Evolutionary conservation across 2,113 vertebrate genomes (phyloP), one percentile per base, ranked within the genome.

Genomic region (Anarrhichthys ocellatus): DNA sequence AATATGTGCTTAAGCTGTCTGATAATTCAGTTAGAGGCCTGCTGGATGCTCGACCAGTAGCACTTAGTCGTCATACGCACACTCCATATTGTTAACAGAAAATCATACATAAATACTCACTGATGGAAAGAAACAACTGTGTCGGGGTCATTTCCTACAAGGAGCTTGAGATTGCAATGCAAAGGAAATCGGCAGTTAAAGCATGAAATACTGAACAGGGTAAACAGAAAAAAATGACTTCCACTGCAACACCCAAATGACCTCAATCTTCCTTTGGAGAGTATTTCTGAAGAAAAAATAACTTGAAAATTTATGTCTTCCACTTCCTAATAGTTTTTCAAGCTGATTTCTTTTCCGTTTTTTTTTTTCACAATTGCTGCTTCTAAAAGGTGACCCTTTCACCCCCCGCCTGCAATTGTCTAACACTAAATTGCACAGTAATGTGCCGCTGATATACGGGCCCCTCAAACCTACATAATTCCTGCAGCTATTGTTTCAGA

Each of bases 401-500:
- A 94, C 92, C 94, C 86, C 86, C 73, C 2, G 81, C 87, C 86
- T 80, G 88, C 87, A 87, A 95, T 96, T 95, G 95, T 96, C 92
- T 92, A 83, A 91, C 88, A 89, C 89, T 91, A 92, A 94, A 95
- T 92, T 89, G 85, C 92, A 85, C 88, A 73, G 89, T 93, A 93
- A 89, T 86, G 85, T 34, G 78, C 78, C 44, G 34, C 79, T 93
- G 91, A 93, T 91, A 74, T 90, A 85, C 5, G 52, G 38, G 80
- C 80, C 80, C 67, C 76, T 90, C 83, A 88, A 89, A 92, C 92
- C 86, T 74, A 85, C 91, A 92, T 93, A 94, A 96, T 94, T 96
- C 94, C 93, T 93, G 73, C 85, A 94, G 94, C 96, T 94, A 98
- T 99, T 99, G 97, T 99, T 98, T 98, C 94, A 94, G 90, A 93